phyloP scores from a whole-genome alignment of 2,888 invertebrate genomes.

The Anagyrus pseudococci region DNA sequence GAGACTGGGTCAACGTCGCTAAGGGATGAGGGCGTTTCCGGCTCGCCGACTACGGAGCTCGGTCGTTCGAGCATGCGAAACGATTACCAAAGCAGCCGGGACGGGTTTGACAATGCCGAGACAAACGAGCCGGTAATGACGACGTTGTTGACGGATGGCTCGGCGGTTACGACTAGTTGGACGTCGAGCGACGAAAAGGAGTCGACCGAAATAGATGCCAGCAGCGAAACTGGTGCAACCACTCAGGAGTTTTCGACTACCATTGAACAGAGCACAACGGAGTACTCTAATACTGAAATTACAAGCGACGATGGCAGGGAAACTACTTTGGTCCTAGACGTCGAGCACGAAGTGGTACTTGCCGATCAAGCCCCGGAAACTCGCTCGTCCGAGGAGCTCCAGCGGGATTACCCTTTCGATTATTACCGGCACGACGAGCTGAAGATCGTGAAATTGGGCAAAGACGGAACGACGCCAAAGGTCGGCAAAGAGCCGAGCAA shows the following conservation, averaged over 20 bases:
- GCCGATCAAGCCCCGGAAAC: constrained; percentile 12
- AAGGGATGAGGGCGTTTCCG: no score
- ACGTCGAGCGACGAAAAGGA: no score
- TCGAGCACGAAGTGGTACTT: constrained; percentile 8
- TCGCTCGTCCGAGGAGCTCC: constrained; percentile 45
- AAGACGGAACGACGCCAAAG: constrained; percentile 41
- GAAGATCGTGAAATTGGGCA: constrained; percentile 62
- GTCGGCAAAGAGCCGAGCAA: background rate
- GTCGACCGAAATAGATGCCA: no score
- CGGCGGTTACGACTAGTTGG: background rate
- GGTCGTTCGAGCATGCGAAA: background rate
- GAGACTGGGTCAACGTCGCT: no score
- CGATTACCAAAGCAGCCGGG: background rate
- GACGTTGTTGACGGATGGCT: background rate
- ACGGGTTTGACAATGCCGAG: background rate
- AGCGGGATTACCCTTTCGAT: constrained; percentile 61
- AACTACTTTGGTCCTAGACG: background rate
- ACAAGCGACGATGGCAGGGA: background rate
- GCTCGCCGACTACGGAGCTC: background rate
- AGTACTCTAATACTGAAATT: background rate
- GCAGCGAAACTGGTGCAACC: no score
- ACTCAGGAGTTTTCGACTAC: no score
- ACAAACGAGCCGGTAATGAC: background rate
- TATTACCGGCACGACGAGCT: constrained; percentile 62
- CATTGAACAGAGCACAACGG: background rate